Percentiles rank a stretch among this genome's conserved stretches.
Conservation (phyloP, 2,888 invertebrate genomes). For the Dolichomitus sp. region DNA sequence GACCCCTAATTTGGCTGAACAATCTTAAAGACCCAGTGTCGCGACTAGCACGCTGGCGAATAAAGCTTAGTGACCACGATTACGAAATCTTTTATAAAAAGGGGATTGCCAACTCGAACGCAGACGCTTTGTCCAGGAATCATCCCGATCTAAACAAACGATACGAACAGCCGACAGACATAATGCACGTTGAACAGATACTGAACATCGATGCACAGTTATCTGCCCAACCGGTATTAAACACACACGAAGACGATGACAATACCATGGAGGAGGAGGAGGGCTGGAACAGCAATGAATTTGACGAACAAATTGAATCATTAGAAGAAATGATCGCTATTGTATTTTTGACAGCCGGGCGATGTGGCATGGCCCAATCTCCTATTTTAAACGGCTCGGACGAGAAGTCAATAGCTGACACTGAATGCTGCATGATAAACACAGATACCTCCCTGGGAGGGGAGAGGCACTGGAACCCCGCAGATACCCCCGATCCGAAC, state of each 20-base stretch:
- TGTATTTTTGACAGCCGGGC: slow-evolving; percentile 8
- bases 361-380: not conserved
- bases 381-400: not conserved
- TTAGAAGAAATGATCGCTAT: slow-evolving; percentile 1
- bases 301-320: no score
- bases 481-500: not conserved
- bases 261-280: not conserved
- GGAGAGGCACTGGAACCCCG: not conserved
- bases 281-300: not conserved
- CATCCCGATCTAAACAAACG: no score
- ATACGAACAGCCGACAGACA: not conserved
- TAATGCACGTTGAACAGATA: slow-evolving; percentile 15
- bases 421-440: not conserved
- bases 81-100: no score
- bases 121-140: no score
- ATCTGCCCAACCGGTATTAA: not conserved
- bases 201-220: slow-evolving; percentile 8
- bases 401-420: not conserved
- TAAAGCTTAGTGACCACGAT: no score
- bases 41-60: no score
- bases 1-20: no score
- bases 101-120: no score
- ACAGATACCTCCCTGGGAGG: no score
- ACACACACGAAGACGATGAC: not conserved
- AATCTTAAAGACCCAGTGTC: no score